A percentile compares a stretch with the other conserved stretches of the same genome.
phyloP scores from a whole-genome alignment of 2,888 invertebrate species.

The Sarcophaga subvicina region DNA sequence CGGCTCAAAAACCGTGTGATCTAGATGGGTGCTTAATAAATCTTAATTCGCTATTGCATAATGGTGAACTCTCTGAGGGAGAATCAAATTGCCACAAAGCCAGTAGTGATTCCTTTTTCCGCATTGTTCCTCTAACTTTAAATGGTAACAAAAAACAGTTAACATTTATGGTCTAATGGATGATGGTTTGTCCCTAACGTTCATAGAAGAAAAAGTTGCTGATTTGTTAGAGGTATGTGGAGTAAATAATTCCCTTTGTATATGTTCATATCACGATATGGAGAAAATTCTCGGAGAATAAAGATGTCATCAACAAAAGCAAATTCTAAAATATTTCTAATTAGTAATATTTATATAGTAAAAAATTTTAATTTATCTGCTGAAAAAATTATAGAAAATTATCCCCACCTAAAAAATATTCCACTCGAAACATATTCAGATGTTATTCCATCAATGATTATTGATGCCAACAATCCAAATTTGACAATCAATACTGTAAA shows the following conservation, averaged over 20 bases:
- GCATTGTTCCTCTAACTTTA: constrained; percentile 45
- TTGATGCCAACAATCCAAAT: constrained; percentile 54
- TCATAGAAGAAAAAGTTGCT: constrained; percentile 46
- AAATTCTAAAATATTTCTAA: constrained; percentile 16
- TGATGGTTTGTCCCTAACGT: constrained; percentile 29
- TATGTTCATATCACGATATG: constrained; percentile 14
- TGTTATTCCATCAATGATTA: constrained; percentile 49
- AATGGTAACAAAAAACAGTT: constrained; percentile 19
- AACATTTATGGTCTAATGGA: constrained; percentile 29
- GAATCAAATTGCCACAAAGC: background rate
- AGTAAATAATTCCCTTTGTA: constrained; percentile 44
- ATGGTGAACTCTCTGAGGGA: background rate
- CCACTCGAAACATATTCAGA: constrained; percentile 33
- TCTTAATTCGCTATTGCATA: constrained; percentile 47
- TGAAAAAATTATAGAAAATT: constrained; percentile 39
- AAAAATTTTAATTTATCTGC: constrained; percentile 29
- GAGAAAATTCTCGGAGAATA: constrained; percentile 1
- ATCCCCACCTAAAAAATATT: constrained; percentile 32
- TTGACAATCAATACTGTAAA: constrained; percentile 36
- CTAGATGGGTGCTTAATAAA: constrained; percentile 26
- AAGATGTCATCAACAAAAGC: constrained; percentile 12
- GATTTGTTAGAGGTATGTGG: background rate
- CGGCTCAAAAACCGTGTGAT: constrained; percentile 31
- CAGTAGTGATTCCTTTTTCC: constrained; percentile 9
- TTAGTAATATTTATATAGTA: constrained; percentile 27